phyloP scores from a whole-genome alignment of 2,888 invertebrate genomes.

The Aporophyla lueneburgensis region DNA sequence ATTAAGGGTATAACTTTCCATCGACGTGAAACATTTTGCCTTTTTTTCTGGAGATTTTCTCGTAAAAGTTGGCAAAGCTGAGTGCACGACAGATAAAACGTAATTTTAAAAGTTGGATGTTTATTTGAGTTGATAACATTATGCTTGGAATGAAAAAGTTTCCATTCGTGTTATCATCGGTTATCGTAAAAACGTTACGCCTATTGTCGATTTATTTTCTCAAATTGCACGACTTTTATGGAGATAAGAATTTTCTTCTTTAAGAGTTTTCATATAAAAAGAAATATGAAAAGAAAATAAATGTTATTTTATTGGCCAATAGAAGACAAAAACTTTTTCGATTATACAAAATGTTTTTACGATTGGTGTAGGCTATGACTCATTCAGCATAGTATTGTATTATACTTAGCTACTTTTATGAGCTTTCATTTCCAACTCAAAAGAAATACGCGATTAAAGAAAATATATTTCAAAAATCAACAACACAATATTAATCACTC shows the following conservation, averaged over 20 bases:
- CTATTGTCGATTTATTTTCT: constrained; percentile 24
- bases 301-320: constrained; percentile 10
- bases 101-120: constrained; percentile 65
- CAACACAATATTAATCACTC: background rate
- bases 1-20: constrained; percentile 66
- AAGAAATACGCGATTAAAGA: background rate
- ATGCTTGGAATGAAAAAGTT: constrained; percentile 46
- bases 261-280: constrained; percentile 24
- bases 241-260: constrained; percentile 37
- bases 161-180: constrained; percentile 46
- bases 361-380: background rate
- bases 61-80: constrained; percentile 57
- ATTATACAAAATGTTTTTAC: background rate
- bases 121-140: constrained; percentile 55
- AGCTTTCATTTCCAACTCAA: background rate
- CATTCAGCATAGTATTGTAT: background rate
- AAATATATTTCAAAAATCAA: background rate
- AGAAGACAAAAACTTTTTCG: background rate
- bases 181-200: constrained; percentile 49
- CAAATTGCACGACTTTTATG: constrained; percentile 19
- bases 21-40: constrained; percentile 54
- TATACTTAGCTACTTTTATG: background rate
- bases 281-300: constrained; percentile 11
- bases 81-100: constrained; percentile 56
- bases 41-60: constrained; percentile 52